Evolutionary conservation across 2,113 vertebrate genomes (phyloP), one percentile per base, ranked within the genome.

Genomic region (Cariama cristata): DNA sequence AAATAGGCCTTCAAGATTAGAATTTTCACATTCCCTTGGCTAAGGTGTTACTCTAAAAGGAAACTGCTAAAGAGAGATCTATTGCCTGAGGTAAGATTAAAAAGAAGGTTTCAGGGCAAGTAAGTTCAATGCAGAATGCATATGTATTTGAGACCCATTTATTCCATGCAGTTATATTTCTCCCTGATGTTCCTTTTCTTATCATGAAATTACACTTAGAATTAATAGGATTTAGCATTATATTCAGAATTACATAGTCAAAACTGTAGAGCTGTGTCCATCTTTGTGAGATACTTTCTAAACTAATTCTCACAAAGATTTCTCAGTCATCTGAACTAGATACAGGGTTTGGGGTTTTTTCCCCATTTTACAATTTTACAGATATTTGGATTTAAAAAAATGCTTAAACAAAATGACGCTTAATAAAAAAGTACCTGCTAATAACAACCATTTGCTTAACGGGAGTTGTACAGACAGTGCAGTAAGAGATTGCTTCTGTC

Each of bases 161-260:
- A 93, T 75, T 38, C 59, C 32, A 40, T 26, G n/a, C 30, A 91
- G 49, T 82, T 89, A 8, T 27, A 89, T 77, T 92, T 88, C 38
- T 85, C 30, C 56, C 49, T 42, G 16, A 96, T 60, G 63, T 62
- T 86, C 40, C 47, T 63, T 64, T 55, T 44, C 72, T 75, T 68
- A 49, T 50, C 49, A 64, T 42, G 26, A n/a, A 75, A 71, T 45
- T 88, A 64, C 53, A 69, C 53, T 90, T 58, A 68, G 63, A 92
- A 95, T 47, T 86, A 95, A 92, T n/a, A 90, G 53, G 88, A 91
- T 75, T 92, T 76, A 79, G 80, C 77, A 79, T 68, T 67, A n/a
- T 63, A 79, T 87, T 96, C 85, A 82, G 74, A 96, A 86, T 76
- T 59, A 88, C 67, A 82, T 4, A 59, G 62, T 82, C 55, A 73